Percentiles rank a stretch among this genome's conserved stretches.
phyloP scores from a whole-genome alignment of 1,140 invertebrate species.

The Armadillidium nasatum region DNA sequence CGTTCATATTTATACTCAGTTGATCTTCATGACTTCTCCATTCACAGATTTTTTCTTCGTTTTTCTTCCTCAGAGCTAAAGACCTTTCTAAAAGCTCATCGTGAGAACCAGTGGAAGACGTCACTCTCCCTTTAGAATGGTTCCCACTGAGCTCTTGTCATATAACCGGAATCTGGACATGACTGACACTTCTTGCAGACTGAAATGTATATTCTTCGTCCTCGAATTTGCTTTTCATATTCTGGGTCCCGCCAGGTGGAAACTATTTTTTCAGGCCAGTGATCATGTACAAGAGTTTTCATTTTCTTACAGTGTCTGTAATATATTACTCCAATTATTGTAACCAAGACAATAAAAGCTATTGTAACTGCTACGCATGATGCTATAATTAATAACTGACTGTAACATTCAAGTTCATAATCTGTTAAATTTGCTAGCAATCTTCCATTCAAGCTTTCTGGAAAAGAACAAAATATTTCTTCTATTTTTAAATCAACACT shows the following conservation, averaged over 20 bases:
- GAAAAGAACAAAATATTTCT: conserved; percentile 36
- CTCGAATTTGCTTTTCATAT: conserved; percentile 43
- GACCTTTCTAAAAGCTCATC: conserved; percentile 39
- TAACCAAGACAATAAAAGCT: conserved; percentile 33
- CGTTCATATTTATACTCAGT: conserved; percentile 25
- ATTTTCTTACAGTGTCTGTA: conserved; percentile 44
- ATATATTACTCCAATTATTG: conserved; percentile 36
- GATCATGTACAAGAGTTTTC: conserved; percentile 43
- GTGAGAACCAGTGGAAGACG: conserved; percentile 37
- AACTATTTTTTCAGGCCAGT: conserved; percentile 44
- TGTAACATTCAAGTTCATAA: conserved; percentile 43
- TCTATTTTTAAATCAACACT: conserved; percentile 41
- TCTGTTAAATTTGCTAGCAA: conserved; percentile 36
- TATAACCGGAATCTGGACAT: conserved; percentile 42
- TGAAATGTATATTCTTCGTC: conserved; percentile 44
- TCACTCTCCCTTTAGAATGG: conserved; percentile 23
- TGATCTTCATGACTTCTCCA: conserved; percentile 24
- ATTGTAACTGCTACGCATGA: conserved; percentile 38
- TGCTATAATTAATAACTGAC: conserved; percentile 37
- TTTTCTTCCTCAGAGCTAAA: conserved; percentile 26
- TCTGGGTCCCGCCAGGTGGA: conserved; percentile 43
- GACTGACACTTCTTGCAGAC: conserved; percentile 36
- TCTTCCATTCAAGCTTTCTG: conserved; percentile 36
- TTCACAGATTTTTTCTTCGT: conserved; percentile 18
- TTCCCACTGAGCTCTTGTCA: conserved; percentile 45